Base-by-base conservation (phyloP, 2,113 vertebrate species). In the Osmerus mordax region DNA sequence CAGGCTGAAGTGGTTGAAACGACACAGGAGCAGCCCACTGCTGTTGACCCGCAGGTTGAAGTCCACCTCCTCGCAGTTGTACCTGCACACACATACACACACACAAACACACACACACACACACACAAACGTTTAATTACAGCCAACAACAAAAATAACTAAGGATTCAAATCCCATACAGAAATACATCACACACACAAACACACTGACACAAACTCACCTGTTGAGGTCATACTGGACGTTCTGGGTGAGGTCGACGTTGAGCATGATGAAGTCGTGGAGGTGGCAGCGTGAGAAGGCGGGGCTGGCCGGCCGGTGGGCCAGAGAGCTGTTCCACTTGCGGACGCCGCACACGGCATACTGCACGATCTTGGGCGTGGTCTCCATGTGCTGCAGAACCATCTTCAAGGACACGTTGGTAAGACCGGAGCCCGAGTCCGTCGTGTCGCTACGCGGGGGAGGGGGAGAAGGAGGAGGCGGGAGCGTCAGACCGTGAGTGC, bases 171-270 rank as follows among this genome's bases (percentile, higher is more conserved):
- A 9, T 12, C 52, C 14, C 16, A 32, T 25, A 60, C 52, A n/a
- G 5, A 36, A 23, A 71, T 47, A 71, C 41, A 53, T 60, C 65
- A 52, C 59, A 28, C 47, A 60, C 25, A 36, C 55, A 69, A 9
- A 70, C 68, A 19, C 55, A 52, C n/a, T 7, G 51, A 54, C 19
- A 23, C 32, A 1, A 12, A 56, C 92, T 78, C 85, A 99, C 97
- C 97, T 94, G 86, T 97, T 98, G 1, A 96, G 93, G 85, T 99
- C 97, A 52, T 99, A 99, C 87, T 98, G 96, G 67, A 99, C 95
- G 1, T 98, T 98, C 90, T 98, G 96, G 1, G 97, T 98, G 87
- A 98, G 89, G 86, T 99, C 97, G 77, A 95, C 93, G 65, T 99
- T 99, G 62, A 99, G 95, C 85, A 99, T 89, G 73, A 98, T 89